A percentile compares a stretch with the other conserved stretches of the same genome.
Conservation (phyloP, 2,888 invertebrate species). For the Drosophila greeni region DNA sequence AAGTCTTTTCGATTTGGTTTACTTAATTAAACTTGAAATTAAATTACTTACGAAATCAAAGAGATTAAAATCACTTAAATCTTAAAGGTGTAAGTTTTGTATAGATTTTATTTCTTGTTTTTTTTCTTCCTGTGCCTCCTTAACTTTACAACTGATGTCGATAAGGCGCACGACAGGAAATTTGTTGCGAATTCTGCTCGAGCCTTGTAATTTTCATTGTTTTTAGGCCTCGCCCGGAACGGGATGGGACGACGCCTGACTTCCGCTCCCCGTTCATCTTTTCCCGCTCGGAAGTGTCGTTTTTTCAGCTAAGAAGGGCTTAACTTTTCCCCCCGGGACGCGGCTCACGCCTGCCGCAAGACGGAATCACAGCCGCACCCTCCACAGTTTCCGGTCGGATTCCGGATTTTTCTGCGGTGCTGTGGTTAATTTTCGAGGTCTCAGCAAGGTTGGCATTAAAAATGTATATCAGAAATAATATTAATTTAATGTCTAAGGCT, state of each 20-base stretch:
- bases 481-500: constrained; percentile 59
- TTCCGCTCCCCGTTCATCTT: constrained; percentile 43
- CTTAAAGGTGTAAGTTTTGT: too few species aligned
- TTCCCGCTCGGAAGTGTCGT: constrained; percentile 69
- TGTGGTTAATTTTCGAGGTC: constrained; percentile 46
- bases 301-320: constrained; percentile 71
- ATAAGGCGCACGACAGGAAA: constrained; percentile 37
- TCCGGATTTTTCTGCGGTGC: constrained; percentile 16
- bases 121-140: constrained; percentile 14
- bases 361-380: not conserved
- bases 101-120: too few species aligned
- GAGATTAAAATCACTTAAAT: too few species aligned
- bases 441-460: constrained; percentile 56
- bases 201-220: constrained; percentile 49
- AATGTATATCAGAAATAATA: constrained; percentile 69
- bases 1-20: too few species aligned
- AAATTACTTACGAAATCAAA: not conserved
- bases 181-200: constrained; percentile 16
- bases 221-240: constrained; percentile 38
- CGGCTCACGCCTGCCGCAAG: constrained; percentile 55
- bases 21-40: too few species aligned
- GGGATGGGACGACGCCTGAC: constrained; percentile 54
- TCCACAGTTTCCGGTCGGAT: constrained; percentile 29
- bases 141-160: constrained; percentile 27
- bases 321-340: constrained; percentile 56